These are phyloP conservation scores for Ypsolopha scabrella DNA, from an alignment of 2,888 invertebrate species.

Conservation along the genomic window DNA sequence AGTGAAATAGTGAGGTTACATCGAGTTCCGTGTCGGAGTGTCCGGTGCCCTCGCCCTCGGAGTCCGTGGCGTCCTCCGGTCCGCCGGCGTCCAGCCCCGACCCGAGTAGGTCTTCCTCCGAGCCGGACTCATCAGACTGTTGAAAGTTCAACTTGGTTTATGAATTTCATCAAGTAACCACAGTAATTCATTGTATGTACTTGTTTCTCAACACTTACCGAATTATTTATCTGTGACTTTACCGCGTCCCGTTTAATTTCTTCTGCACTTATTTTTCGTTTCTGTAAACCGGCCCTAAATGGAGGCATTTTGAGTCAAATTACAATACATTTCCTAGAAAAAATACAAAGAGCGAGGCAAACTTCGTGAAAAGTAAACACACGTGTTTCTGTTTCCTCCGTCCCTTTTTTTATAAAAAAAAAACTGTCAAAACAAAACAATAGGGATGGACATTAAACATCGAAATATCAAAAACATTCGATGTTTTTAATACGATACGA, in stretches of 20 bases:
- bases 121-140: conserved; percentile 15
- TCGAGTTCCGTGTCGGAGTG: conserved; percentile 52
- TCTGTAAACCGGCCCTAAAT: conserved; percentile 42
- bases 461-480: too few species aligned
- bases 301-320: conserved; percentile 42
- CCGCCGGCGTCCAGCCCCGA: conserved; percentile 28
- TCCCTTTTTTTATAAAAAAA: background rate
- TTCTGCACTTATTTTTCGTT: conserved; percentile 34
- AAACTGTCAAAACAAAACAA: background rate
- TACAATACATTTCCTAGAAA: background rate
- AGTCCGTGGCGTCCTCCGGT: conserved; percentile 39
- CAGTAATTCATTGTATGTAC: too few species aligned
- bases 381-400: conserved; percentile 6
- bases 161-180: background rate
- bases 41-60: conserved; percentile 55
- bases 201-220: conserved; percentile 15
- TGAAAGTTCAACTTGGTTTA: background rate
- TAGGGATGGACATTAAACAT: too few species aligned
- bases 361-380: background rate
- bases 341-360: background rate
- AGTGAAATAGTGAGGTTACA: conserved; percentile 24
- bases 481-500: too few species aligned
- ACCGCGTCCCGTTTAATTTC: conserved; percentile 12
- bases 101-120: conserved; percentile 27
- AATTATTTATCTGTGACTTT: conserved; percentile 19